Base-by-base conservation (phyloP, 2,888 invertebrate species). In the Eupithecia subumbrata region DNA sequence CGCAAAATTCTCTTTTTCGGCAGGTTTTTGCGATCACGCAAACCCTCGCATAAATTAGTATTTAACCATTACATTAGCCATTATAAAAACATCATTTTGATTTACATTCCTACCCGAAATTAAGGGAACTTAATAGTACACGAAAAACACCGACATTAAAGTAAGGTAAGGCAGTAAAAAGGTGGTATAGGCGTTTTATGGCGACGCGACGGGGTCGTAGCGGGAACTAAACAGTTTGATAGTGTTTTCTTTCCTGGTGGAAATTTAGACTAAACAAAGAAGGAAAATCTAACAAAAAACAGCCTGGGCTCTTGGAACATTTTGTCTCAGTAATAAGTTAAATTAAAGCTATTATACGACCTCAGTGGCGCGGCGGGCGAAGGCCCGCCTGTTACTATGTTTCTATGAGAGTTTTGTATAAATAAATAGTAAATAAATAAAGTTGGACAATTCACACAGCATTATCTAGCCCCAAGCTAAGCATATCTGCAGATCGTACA, bases 121-220 rank as follows among this genome's bases (percentile, higher is more conserved):
- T 74, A 71, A 74, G 56, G 69, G 69, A 75, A 75, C 64, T 77
- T 74, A 56, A 75, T 73, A 72, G 63, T 67, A 63, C 68, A 79
- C 66, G 75, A 73, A 74, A 77, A 79, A 78, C 73, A 76, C 66
- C 75, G 52, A 73, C 76, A 75, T 78, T 79, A 73, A 75, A 70
- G 52, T 72, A 60, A 25, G 25, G 60, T 12, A n/a, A 69, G n/a
- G 67, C 68, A 69, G 30, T 72, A 73, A 71, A 75, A 30, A 69
- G 66, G 76, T 75, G 75, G 75, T 73, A 22, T 56, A 60, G 37
- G 73, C 72, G 45, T 45, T 70, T 56, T 22, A 66, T 69, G 48
- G 63, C 48, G 60, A 71, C 60, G 52, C 52, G 18, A n/a, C n/a
- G 5, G 14, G 9, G 0, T 63, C 63, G 14, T 16, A 30, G 22